These are phyloP conservation scores for Dynastes maya DNA, from an alignment of 2,888 invertebrate genomes.

Conservation along the genomic window DNA sequence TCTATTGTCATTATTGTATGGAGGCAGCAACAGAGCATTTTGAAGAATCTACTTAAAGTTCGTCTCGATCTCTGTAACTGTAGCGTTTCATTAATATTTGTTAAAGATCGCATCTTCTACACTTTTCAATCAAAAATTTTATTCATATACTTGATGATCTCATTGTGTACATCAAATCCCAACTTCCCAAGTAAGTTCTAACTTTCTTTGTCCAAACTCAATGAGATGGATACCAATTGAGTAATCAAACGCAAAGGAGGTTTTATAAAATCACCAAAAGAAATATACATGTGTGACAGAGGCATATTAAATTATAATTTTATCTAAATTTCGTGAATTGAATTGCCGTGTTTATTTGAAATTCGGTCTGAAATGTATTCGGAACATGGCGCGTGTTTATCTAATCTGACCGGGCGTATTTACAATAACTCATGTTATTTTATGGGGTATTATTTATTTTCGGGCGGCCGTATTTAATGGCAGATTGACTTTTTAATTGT, in stretches of 20 bases:
- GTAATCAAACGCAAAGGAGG: no score
- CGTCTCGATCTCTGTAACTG: no score
- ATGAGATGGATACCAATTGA: not conserved
- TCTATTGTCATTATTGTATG: no score
- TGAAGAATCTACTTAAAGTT: no score
- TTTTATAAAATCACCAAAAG: slow-evolving; percentile 14
- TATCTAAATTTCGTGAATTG: slow-evolving; percentile 42
- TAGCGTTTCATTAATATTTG: no score
- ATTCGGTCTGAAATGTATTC: slow-evolving; percentile 36
- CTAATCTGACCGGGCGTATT: slow-evolving; percentile 36
- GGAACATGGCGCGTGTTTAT: slow-evolving; percentile 41
- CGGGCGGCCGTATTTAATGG: slow-evolving; percentile 27
- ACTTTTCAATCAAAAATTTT: no score
- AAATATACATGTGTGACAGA: slow-evolving; percentile 1
- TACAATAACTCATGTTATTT: slow-evolving; percentile 49
- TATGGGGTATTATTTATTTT: slow-evolving; percentile 46
- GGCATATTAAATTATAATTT: slow-evolving; percentile 29
- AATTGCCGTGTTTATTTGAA: slow-evolving; percentile 43
- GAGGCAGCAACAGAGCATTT: no score
- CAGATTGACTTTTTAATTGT: slow-evolving; percentile 35
- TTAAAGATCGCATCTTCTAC: no score
- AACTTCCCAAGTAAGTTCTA: no score
- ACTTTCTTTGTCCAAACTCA: slow-evolving; percentile 1
- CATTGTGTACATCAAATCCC: no score
- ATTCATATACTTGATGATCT: no score